Evolutionary conservation across 2,888 invertebrate species (phyloP), one percentile per base, ranked within the genome.

Genomic region (Fragum fragum): DNA sequence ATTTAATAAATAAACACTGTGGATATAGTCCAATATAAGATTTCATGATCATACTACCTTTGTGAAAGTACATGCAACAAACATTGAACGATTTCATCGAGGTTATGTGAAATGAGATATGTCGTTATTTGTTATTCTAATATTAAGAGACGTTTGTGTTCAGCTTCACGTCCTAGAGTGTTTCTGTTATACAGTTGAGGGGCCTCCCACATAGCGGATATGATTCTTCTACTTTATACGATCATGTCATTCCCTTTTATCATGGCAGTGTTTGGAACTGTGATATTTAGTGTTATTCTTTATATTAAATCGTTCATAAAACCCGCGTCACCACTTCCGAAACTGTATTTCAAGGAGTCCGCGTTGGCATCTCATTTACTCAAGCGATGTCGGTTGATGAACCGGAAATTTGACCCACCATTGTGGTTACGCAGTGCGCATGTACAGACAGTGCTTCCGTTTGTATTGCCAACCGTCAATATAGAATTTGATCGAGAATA

Each of bases 301-400:
- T 88, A 87, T 71, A 61, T 88, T 7, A 89, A 90, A 82, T 87
- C 89, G 0, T 71, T 91, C n/a, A 29, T 90, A 9, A 82, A 85
- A 26, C 71, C 86, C 3, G 77, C 78, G 28, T 84, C 89, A 21
- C 68, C 79, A 29, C 74, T 89, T 73, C 90, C 91, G 0, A 86
- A 87, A 63, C 82, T 93, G n/a, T 89, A 88, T 78, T 93, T 90
- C 76, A 91, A 90, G 70, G 90, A 92, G 36, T 92, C 92, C 0
- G 87, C 90, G 3, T 82, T 93, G 52, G 86, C 92, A 9, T 88
- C 89, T 28, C 90, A 91, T 84, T 74, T 93, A 70, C 78, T 92
- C 70, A 86, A 89, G 39, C 86, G 89, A 53, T 91, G 92, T 74
- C 85, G 88, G n/a, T 74, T 90, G 6, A 85, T 92, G 57, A 87